Percentiles rank a stretch among this genome's conserved stretches.
Evolutionary conservation across 2,797 vertebrate genomes (phyloP).

Genomic region (Eulemur rubriventer): DNA sequence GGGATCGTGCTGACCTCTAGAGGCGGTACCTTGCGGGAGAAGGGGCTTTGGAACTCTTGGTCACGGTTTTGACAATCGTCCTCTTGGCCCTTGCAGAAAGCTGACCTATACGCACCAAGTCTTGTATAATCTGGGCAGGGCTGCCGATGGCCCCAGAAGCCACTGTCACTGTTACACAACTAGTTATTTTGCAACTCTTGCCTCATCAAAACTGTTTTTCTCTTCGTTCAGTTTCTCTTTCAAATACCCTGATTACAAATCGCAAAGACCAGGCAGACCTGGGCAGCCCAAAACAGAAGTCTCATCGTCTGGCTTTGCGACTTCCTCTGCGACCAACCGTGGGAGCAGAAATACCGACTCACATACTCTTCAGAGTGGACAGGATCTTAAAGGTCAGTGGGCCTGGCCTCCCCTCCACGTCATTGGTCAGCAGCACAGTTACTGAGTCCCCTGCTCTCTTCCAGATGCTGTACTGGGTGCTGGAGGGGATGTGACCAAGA

Average conservation of each 20-base stretch:
- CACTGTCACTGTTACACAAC: background rate
- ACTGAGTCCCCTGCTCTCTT: background rate
- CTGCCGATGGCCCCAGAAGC: background rate
- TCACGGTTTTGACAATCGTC: background rate
- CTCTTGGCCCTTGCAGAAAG: background rate
- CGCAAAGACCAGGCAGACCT: background rate
- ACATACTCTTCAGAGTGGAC: background rate
- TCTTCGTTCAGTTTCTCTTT: slow-evolving; percentile 56
- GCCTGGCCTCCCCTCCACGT: background rate
- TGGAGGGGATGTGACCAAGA: background rate
- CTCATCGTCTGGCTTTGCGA: background rate
- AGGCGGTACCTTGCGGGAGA: background rate
- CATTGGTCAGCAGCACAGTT: background rate
- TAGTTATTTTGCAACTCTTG: slow-evolving; percentile 47
- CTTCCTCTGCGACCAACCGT: slow-evolving; percentile 1
- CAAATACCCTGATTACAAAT: slow-evolving; percentile 17
- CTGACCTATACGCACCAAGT: background rate
- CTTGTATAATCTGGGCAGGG: background rate
- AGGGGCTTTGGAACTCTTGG: background rate
- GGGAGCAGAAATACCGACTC: background rate
- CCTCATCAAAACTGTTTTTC: slow-evolving; percentile 55
- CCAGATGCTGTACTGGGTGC: background rate
- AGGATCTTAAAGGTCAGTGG: background rate
- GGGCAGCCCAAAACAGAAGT: slow-evolving; percentile 14
- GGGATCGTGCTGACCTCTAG: slow-evolving; percentile 44